A percentile compares a stretch with the other conserved stretches of the same genome.
Conservation (phyloP, 2,113 vertebrate genomes). For the Vidua chalybeata region DNA sequence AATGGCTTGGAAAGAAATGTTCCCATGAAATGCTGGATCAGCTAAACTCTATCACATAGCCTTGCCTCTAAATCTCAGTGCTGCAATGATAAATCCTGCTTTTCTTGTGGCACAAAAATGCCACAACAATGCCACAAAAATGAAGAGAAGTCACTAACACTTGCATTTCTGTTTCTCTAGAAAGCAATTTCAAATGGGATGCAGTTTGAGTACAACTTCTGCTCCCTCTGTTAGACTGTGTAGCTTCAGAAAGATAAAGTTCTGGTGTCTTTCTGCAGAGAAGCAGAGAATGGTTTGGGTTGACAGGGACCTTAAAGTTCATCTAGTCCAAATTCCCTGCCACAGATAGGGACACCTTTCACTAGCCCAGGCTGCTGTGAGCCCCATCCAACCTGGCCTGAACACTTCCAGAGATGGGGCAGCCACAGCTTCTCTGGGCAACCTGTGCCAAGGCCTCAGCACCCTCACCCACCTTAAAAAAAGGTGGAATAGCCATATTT, state of each 20-base stretch:
- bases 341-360: neutral
- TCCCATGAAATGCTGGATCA: neutral
- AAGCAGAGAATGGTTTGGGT: neutral
- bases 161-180: neutral
- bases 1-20: neutral
- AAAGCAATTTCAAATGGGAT: neutral
- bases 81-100: neutral
- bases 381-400: neutral
- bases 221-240: neutral
- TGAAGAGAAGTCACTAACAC: neutral
- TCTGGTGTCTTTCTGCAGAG: neutral
- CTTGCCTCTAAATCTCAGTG: neutral
- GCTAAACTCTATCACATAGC: neutral
- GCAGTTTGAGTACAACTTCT: neutral
- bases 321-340: neutral
- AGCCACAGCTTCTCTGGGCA: neutral
- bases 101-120: neutral
- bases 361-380: neutral
- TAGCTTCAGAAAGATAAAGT: neutral
- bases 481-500: neutral
- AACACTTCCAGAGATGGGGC: neutral
- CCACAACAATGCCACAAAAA: neutral
- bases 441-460: neutral
- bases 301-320: neutral
- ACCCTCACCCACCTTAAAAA: neutral